phyloP scores from a whole-genome alignment of 64 coral and sea anemone species.

The Stylophora pistillata region DNA sequence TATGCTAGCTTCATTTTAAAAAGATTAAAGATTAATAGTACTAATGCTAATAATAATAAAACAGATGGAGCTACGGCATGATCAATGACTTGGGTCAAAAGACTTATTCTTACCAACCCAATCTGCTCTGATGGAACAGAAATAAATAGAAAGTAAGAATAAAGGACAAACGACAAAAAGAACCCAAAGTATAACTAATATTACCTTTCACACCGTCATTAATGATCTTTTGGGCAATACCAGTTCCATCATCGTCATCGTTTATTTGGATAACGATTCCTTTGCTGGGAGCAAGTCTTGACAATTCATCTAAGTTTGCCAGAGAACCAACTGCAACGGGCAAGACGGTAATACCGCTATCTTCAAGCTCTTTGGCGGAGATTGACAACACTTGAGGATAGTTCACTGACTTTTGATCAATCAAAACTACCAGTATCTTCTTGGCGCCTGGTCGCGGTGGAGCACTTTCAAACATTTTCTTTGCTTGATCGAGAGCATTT shows the following conservation, averaged over 20 bases:
- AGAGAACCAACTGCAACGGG: constrained; percentile 19
- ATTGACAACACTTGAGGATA: constrained; percentile 16
- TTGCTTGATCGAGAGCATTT: constrained; percentile 15
- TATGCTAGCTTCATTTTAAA: too few relatives aligned
- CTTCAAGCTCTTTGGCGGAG: neutral
- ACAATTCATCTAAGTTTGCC: constrained; percentile 1
- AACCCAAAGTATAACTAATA: neutral
- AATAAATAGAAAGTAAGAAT: neutral
- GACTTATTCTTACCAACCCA: too few relatives aligned
- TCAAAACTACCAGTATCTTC: constrained; percentile 20
- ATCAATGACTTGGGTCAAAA: too few relatives aligned
- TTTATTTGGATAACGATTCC: constrained; percentile 27
- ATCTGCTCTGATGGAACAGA: too few relatives aligned
- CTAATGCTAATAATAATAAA: too few relatives aligned
- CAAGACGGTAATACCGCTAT: neutral
- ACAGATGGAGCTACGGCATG: too few relatives aligned
- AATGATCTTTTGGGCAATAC: constrained; percentile 23
- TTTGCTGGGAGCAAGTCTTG: neutral
- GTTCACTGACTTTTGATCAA: constrained; percentile 19
- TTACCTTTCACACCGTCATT: constrained; percentile 17
- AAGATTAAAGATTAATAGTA: too few relatives aligned
- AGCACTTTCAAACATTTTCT: neutral
- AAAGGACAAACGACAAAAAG: neutral
- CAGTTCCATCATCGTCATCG: neutral
- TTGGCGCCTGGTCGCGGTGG: neutral